Conservation (phyloP, 2,797 vertebrate species). For the Sciurus vulgaris region DNA sequence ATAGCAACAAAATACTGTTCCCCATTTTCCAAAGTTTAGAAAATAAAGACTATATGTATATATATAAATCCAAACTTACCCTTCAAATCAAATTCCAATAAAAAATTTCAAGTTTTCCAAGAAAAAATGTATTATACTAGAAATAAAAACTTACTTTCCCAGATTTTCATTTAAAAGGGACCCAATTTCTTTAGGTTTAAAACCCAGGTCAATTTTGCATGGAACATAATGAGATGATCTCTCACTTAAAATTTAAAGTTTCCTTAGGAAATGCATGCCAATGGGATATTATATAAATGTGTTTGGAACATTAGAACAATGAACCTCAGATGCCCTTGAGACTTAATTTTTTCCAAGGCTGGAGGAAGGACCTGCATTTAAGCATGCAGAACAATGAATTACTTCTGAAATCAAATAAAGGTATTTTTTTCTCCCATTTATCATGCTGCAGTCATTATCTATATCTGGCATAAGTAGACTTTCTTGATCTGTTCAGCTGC, state of each 20-base stretch:
- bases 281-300: slow-evolving; percentile 45
- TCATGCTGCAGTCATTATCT: slow-evolving; percentile 55
- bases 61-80: slow-evolving; percentile 48
- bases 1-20: not conserved
- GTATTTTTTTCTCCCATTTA: slow-evolving; percentile 49
- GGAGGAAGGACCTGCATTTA: slow-evolving; percentile 48
- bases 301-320: slow-evolving; percentile 64
- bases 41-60: slow-evolving; percentile 57
- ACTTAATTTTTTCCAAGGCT: slow-evolving; percentile 61
- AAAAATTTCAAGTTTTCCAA: slow-evolving; percentile 29
- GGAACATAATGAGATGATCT: not conserved
- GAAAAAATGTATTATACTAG: slow-evolving; percentile 19
- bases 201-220: slow-evolving; percentile 3
- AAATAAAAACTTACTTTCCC: slow-evolving; percentile 20
- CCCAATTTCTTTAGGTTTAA: slow-evolving; percentile 48
- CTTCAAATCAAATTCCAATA: slow-evolving; percentile 49
- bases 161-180: slow-evolving; percentile 65
- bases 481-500: slow-evolving; percentile 46
- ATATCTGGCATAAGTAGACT: slow-evolving; percentile 28
- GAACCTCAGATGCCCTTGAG: slow-evolving; percentile 65
- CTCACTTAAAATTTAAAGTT: slow-evolving; percentile 55
- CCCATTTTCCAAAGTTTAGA: slow-evolving; percentile 27
- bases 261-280: slow-evolving; percentile 35
- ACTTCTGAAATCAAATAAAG: slow-evolving; percentile 69
- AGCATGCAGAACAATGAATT: slow-evolving; percentile 67